Percentiles rank a stretch among this genome's conserved stretches.
Evolutionary conservation across 2,888 invertebrate species (phyloP).

Genomic region (Phanerotoma sp.): DNA sequence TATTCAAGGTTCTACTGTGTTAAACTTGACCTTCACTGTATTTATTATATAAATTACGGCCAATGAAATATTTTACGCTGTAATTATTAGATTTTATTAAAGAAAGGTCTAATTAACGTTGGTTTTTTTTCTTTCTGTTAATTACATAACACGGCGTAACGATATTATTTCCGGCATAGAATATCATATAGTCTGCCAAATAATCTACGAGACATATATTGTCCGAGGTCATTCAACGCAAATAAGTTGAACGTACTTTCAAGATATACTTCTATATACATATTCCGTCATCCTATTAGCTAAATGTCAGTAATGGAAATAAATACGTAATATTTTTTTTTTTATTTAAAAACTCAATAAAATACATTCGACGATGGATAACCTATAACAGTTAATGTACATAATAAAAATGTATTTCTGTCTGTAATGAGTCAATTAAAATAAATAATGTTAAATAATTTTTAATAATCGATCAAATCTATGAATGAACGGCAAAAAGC

Average conservation of each 20-base stretch:
- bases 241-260: slow-evolving; percentile 43
- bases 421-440: no score
- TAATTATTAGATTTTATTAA: slow-evolving; percentile 13
- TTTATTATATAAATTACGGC: no score
- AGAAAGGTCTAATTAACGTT: neutral
- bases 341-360: no score
- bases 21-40: no score
- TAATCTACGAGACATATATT: slow-evolving; percentile 43
- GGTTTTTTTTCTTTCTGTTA: neutral
- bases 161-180: neutral
- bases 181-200: slow-evolving; percentile 17
- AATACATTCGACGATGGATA: no score
- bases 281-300: slow-evolving; percentile 1
- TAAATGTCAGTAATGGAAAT: slow-evolving; percentile 24
- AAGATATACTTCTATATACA: slow-evolving; percentile 13
- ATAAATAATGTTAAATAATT: no score
- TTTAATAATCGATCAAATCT: no score
- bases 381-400: no score
- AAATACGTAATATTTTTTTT: no score
- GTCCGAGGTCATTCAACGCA: slow-evolving; percentile 48
- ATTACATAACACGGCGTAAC: neutral
- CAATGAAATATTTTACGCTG: neutral
- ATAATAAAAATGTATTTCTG: no score
- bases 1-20: no score
- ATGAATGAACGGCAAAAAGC: no score